Evolutionary conservation across 2,113 vertebrate genomes (phyloP).

Genomic region (Corythornis cristatus): DNA sequence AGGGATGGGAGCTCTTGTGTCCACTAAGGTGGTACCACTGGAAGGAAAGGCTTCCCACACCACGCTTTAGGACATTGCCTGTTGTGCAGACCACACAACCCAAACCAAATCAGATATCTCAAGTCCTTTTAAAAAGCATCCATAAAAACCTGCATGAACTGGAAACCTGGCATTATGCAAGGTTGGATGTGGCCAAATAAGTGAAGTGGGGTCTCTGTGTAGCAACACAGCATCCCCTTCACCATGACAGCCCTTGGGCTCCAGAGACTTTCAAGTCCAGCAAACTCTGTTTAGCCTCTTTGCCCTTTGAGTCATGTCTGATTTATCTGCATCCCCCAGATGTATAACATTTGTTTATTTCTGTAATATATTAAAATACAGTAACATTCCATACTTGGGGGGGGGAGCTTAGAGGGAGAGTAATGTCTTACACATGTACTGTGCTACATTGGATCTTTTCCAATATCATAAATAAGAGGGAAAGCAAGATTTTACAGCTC

Average conservation of each 20-base stretch:
- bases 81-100: background rate
- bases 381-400: slow-evolving; percentile 51
- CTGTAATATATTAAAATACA: slow-evolving; percentile 58
- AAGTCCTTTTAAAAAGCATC: background rate
- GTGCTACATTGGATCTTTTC: slow-evolving; percentile 44
- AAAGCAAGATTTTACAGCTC: slow-evolving; percentile 48
- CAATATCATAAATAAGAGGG: slow-evolving; percentile 44
- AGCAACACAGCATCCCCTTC: background rate
- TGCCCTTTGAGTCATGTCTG: slow-evolving; percentile 10
- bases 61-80: rapidly evolving
- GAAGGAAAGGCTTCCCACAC: background rate
- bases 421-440: slow-evolving; percentile 62
- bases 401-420: slow-evolving; percentile 27
- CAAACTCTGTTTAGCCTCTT: background rate
- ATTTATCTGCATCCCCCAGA: slow-evolving; percentile 40
- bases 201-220: background rate
- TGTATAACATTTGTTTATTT: slow-evolving; percentile 56
- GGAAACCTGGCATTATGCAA: background rate
- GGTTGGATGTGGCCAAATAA: rapidly evolving
- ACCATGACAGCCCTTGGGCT: rapidly evolving
- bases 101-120: background rate
- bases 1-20: background rate
- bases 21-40: background rate
- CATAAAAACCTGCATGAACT: background rate
- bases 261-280: background rate